Base-by-base conservation (phyloP, 1,140 invertebrate genomes). In the Epicauta chinensis region DNA sequence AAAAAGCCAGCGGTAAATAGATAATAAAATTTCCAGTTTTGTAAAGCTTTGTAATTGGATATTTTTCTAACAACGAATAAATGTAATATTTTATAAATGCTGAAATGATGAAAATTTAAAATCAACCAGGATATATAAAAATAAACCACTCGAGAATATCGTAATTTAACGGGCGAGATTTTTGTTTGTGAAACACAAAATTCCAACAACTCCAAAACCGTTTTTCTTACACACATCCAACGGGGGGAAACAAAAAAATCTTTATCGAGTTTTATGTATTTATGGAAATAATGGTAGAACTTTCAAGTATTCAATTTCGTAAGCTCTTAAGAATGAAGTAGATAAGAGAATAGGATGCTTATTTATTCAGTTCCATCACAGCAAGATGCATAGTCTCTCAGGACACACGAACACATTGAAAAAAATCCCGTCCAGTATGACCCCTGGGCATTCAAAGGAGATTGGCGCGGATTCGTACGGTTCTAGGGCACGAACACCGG, bases 391-490 rank as follows among this genome's bases (percentile, higher is more conserved):
- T 49, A 35, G 38, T 49, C 53, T 47, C 53, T 23, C 29, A 55
- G 53, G 53, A 49, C 49, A 7, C 23, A 23, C 23, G 7, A 5
- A 23, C 23, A 23, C 23, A 23, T 7, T 7, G 4, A 23, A 48
- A 38, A 48, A 55, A 55, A 55, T 55, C 53, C 53, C 37, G 42
- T 35, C 42, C 39, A 41, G 53, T 40, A 34, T 47, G 44, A 55
- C 53, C 53, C 53, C 42, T 55, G 53, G 53, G 53, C 53, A 55
- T 55, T 55, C 45, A 42, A 38, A 43, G 46, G 42, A 54, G 52
- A 54, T 54, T 54, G 52, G 52, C 38, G 44, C 31, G 39, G 53
- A 47, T 47, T 47, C 45, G 45, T 34, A 47, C n/a, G n/a, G 43
- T 35, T 46, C 31, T 14, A 31, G 43, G 43, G 43, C 45, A 47